Percentiles rank a stretch among this genome's conserved stretches.
phyloP scores from a whole-genome alignment of 1,140 invertebrate genomes.

The Calycopis cecrops region DNA sequence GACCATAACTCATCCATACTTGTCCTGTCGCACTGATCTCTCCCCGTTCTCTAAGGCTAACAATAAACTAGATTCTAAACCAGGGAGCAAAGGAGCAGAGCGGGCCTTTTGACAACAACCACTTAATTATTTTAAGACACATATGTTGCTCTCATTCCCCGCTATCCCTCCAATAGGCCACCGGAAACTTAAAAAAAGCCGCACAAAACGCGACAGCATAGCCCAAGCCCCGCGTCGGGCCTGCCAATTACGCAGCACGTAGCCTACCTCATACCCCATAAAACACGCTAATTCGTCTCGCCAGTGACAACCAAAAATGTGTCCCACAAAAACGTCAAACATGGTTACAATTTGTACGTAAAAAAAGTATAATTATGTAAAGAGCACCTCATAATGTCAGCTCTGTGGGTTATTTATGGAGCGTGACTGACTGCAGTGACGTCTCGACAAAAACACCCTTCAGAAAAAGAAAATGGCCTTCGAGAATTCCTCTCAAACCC shows the following conservation, averaged over 20 bases:
- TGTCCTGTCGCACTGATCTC: no score
- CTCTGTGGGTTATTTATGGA: conserved; percentile 3
- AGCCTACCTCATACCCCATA: not conserved
- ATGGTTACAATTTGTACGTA: not conserved
- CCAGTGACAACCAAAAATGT: not conserved
- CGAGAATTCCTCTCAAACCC: conserved; percentile 39
- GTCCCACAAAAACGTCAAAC: not conserved
- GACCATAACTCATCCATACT: no score
- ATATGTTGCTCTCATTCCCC: no score
- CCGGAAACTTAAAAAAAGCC: no score
- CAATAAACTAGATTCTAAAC: no score
- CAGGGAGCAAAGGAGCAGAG: no score
- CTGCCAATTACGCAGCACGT: not conserved
- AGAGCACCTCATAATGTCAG: conserved; percentile 5
- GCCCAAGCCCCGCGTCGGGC: not conserved
- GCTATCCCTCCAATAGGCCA: no score
- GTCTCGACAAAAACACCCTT: conserved; percentile 35
- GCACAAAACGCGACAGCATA: no score
- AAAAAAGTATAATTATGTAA: conserved; percentile 5
- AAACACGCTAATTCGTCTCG: not conserved
- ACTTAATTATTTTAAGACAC: no score
- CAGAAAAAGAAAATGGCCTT: conserved; percentile 33
- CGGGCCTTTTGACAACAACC: no score
- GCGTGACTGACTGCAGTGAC: conserved; percentile 26
- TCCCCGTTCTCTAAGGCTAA: no score